Conservation (phyloP, 1,140 invertebrate species). For the Ceratina calcarata region DNA sequence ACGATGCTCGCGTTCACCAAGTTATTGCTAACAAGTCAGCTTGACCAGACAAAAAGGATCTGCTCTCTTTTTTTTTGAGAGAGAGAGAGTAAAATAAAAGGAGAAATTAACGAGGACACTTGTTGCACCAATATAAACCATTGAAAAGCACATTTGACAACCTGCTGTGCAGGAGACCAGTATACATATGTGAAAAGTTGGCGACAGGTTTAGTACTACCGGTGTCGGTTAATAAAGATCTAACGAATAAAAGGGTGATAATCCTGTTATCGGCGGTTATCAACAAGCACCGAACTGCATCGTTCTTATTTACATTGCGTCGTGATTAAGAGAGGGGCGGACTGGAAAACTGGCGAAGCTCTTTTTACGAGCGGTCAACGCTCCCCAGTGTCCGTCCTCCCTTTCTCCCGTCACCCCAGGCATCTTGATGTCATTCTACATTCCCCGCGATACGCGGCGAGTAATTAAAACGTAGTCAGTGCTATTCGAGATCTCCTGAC, state of each 20-base stretch:
- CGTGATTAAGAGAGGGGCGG: slow-evolving; percentile 43
- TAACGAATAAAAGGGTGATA: background rate
- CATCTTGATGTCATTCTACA: slow-evolving; percentile 69
- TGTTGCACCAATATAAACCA: slow-evolving; percentile 1
- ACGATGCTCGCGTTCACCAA: slow-evolving; percentile 30
- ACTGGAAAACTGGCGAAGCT: slow-evolving; percentile 38
- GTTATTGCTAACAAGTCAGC: background rate
- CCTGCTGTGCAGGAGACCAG: background rate
- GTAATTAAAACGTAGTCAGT: slow-evolving; percentile 74
- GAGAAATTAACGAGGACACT: slow-evolving; percentile 20
- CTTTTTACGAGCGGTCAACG: slow-evolving; percentile 55
- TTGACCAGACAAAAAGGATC: background rate
- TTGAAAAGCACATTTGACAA: background rate
- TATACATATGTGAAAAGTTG: background rate
- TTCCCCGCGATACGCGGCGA: slow-evolving; percentile 56
- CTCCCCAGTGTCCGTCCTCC: slow-evolving; percentile 33
- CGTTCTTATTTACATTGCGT: slow-evolving; percentile 47
- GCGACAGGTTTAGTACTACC: background rate
- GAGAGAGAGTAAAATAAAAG: background rate
- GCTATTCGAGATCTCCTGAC: slow-evolving; percentile 68
- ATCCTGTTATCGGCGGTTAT: slow-evolving; percentile 40
- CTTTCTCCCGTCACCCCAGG: slow-evolving; percentile 24
- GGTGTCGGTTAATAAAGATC: slow-evolving; percentile 4
- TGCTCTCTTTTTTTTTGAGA: background rate
- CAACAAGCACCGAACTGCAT: slow-evolving; percentile 20